Base-by-base conservation (phyloP, 2,113 vertebrate species). In the Mandrillus leucophaeus region DNA sequence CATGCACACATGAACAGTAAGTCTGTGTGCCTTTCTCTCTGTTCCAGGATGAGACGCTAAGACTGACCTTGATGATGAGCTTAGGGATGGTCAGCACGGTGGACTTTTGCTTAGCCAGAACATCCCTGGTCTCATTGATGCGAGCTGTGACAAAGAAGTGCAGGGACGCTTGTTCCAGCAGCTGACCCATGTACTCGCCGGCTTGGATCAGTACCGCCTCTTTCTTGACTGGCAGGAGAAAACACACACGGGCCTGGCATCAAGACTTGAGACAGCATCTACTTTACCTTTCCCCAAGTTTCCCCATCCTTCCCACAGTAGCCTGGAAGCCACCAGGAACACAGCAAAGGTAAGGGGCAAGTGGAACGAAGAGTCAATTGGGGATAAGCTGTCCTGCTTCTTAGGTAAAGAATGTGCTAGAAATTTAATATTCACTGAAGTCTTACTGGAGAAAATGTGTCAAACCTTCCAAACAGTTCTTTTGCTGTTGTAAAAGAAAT, bases 151-250 rank as follows among this genome's bases (percentile, higher is more conserved):
- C 98, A 8, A 99, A 99, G 98, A 99, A 99, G 97, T 99, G 98
- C 55, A 99, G 99, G 97, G 99, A 99, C 7, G 99, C 99, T 98
- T 99, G 99, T 79, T 99, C 99, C 98, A 99, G 98, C 97, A 99
- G 98, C 16, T 99, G 97, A 52, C 83, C 98, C 98, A 99, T 98
- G 98, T 99, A 99, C 78, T 98, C 98, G 0, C 98, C 98, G 0
- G 99, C 98, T 90, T 97, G 97, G 52, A 99, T 97, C 48, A 78
- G 13, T 72, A 99, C 97, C 38, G 98, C 93, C 5, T 99, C 98
- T 89, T 97, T 98, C 27, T 97, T 98, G 93, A 88, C 99, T 99
- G 98, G 94, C n/a, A 68, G 88, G 90, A 95, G 52, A 88, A 98
- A 66, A 97, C 85, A 96, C 13, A 59, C 50, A 96, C 75, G 96